Evolutionary conservation across 2,113 vertebrate species (phyloP).

Genomic region (Numenius arquata): DNA sequence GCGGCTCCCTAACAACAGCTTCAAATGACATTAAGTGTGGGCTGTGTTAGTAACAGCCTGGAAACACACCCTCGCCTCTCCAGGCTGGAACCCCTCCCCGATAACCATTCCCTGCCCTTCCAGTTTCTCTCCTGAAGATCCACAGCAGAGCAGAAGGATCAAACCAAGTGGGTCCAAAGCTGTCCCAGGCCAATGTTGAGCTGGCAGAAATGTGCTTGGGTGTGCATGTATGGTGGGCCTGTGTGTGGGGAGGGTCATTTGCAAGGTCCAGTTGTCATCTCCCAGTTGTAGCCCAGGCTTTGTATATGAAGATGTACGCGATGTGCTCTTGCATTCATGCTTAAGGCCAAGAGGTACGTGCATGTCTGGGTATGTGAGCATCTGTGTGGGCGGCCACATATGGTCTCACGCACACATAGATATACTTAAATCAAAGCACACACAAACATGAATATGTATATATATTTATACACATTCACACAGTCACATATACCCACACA

Average conservation of each 20-base stretch:
- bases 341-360: not conserved
- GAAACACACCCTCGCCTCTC: not conserved
- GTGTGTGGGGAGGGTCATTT: not conserved
- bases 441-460: not conserved
- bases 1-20: not conserved
- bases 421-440: not conserved
- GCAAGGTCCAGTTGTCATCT: not conserved
- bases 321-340: accelerated
- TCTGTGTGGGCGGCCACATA: not conserved
- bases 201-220: not conserved
- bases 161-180: not conserved
- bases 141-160: not conserved
- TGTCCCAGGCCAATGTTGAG: not conserved
- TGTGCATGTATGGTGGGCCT: too few species aligned
- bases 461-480: not conserved
- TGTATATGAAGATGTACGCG: not conserved
- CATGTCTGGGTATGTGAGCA: not conserved
- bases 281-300: not conserved
- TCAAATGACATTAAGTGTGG: not conserved
- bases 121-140: not conserved
- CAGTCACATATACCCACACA: not conserved
- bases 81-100: not conserved
- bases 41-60: not conserved
- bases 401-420: not conserved
- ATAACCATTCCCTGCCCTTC: not conserved